Evolutionary conservation across 2,113 vertebrate genomes (phyloP).

Genomic region (human): DNA sequence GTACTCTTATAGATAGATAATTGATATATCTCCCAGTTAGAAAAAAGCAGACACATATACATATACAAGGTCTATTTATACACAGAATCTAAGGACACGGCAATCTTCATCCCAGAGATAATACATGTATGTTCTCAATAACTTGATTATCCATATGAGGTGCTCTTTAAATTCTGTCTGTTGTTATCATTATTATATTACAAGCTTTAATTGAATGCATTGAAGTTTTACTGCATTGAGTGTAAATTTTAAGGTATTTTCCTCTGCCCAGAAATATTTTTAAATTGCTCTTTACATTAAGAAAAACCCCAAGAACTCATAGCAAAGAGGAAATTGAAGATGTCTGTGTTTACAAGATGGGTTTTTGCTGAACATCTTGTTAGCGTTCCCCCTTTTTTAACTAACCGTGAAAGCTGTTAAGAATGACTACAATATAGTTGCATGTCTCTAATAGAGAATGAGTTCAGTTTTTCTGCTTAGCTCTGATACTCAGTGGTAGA

Average conservation of each 20-base stretch:
- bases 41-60: neutral
- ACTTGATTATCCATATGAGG: neutral
- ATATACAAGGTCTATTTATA: neutral
- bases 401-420: neutral
- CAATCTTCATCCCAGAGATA: neutral
- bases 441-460: neutral
- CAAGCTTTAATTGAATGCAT: neutral
- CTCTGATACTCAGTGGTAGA: neutral
- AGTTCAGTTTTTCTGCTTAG: neutral
- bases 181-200: neutral
- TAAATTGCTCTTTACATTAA: neutral
- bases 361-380: neutral
- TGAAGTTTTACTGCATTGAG: neutral
- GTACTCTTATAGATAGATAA: neutral
- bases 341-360: neutral
- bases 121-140: neutral
- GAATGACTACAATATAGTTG: neutral
- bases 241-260: neutral
- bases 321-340: neutral
- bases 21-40: neutral
- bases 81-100: neutral
- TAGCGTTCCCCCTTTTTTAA: neutral
- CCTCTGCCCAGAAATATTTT: neutral
- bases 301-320: neutral
- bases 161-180: neutral